Conservation (phyloP, 2,113 vertebrate genomes). For the Monopterus albus region DNA sequence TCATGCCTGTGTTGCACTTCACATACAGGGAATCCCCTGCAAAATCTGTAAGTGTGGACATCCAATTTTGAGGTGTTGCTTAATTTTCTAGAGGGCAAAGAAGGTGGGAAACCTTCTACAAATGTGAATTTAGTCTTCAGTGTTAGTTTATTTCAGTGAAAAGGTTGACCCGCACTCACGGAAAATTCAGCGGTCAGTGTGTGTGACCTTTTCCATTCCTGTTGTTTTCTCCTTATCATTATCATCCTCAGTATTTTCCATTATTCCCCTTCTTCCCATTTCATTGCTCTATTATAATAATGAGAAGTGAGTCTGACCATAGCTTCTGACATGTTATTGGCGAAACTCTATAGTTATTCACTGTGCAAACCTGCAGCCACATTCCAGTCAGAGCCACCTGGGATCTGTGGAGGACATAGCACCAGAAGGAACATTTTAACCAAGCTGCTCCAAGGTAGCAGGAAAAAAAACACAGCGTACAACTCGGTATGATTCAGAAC, state of each 20-base stretch:
- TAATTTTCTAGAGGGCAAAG: neutral
- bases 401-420: conserved; percentile 45
- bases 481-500: conserved; percentile 26
- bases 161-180: neutral
- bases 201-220: conserved; percentile 19
- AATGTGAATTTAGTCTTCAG: neutral
- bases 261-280: neutral
- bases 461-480: conserved; percentile 29
- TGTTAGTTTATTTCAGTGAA: neutral
- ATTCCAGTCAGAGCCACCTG: conserved; percentile 21
- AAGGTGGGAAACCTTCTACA: neutral
- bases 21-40: neutral
- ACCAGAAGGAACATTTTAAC: conserved; percentile 38
- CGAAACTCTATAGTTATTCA: conserved; percentile 19
- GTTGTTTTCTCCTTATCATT: conserved; percentile 6
- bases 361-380: conserved; percentile 32
- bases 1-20: neutral
- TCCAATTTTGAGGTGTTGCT: neutral
- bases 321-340: conserved; percentile 43
- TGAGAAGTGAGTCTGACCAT: conserved; percentile 19
- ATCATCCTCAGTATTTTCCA: conserved; percentile 23
- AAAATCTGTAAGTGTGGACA: neutral
- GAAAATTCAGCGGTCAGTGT: neutral
- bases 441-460: conserved; percentile 35
- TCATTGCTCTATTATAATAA: conserved; percentile 26